These are phyloP conservation scores for Lasioglossum oenotherae DNA, from an alignment of 2,888 invertebrate species.

Conservation along the genomic window DNA sequence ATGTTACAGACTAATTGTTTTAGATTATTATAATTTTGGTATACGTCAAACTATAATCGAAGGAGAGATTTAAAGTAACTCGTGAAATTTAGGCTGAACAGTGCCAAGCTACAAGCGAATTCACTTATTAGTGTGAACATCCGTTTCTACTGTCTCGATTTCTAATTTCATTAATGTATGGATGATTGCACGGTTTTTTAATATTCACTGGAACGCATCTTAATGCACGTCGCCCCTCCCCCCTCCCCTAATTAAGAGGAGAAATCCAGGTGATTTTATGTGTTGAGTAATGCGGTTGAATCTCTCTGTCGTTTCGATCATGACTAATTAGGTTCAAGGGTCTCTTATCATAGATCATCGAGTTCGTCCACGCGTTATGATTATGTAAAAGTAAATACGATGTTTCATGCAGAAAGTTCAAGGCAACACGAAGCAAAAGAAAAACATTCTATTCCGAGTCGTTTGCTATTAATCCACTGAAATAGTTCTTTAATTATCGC, in stretches of 20 bases:
- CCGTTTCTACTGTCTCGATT: constrained; percentile 5
- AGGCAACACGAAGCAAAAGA: not conserved
- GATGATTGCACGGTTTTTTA: not conserved
- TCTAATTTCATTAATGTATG: not conserved
- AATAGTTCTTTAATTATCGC: not conserved
- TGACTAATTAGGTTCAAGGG: constrained; percentile 14
- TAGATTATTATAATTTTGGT: not conserved
- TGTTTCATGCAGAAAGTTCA: constrained; percentile 5
- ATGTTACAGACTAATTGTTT: not conserved
- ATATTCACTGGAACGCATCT: not conserved
- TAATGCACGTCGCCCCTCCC: not conserved
- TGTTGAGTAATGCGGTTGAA: not conserved
- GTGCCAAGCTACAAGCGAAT: not conserved
- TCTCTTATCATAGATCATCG: constrained; percentile 17
- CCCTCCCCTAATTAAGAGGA: not conserved
- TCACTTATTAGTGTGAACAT: constrained; percentile 1
- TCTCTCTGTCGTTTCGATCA: constrained; percentile 8
- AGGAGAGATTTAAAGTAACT: not conserved
- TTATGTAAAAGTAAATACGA: constrained; percentile 11
- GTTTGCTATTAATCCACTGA: not conserved
- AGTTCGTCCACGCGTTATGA: constrained; percentile 11
- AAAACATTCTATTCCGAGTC: not conserved
- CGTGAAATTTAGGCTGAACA: not conserved
- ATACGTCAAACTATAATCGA: too few relatives aligned
- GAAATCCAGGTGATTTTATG: not conserved